phyloP scores from a whole-genome alignment of 1,140 invertebrate species.

The Gryllus bimaculatus region DNA sequence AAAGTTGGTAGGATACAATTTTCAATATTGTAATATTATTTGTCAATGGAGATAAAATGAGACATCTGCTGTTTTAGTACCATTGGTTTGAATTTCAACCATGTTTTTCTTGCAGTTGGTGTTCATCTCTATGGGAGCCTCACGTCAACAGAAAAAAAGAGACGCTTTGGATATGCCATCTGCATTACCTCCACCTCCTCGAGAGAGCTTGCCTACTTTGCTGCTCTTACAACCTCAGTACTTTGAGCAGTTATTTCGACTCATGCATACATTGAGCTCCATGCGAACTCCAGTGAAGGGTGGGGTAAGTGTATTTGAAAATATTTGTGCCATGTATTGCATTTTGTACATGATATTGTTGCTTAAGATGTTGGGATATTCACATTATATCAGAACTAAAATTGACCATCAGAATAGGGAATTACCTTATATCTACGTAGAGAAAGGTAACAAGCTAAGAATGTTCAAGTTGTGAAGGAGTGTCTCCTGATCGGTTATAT shows the following conservation, averaged over 20 bases:
- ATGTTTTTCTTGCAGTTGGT: constrained; percentile 51
- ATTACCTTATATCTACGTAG: no score
- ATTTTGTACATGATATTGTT: not conserved
- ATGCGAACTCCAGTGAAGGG: constrained; percentile 65
- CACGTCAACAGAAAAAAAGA: constrained; percentile 59
- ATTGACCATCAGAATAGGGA: no score
- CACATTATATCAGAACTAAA: no score
- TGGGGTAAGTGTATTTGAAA: constrained; percentile 39
- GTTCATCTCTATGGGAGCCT: constrained; percentile 78
- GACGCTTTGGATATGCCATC: constrained; percentile 65
- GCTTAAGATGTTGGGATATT: no score
- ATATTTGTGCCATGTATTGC: not conserved
- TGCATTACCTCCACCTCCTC: constrained; percentile 64
- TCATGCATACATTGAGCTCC: constrained; percentile 79
- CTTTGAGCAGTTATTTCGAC: constrained; percentile 79
- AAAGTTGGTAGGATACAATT: no score
- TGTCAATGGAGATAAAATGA: no score
- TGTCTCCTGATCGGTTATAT: no score
- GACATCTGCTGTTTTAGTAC: no score
- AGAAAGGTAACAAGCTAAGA: no score
- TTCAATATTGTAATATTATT: no score
- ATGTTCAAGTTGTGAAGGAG: no score
- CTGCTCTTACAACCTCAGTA: constrained; percentile 73
- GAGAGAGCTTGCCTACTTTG: constrained; percentile 73
- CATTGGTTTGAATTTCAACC: not conserved